Evolutionary conservation across 1,140 invertebrate species (phyloP).

Genomic region (Neodiprion fabricii): DNA sequence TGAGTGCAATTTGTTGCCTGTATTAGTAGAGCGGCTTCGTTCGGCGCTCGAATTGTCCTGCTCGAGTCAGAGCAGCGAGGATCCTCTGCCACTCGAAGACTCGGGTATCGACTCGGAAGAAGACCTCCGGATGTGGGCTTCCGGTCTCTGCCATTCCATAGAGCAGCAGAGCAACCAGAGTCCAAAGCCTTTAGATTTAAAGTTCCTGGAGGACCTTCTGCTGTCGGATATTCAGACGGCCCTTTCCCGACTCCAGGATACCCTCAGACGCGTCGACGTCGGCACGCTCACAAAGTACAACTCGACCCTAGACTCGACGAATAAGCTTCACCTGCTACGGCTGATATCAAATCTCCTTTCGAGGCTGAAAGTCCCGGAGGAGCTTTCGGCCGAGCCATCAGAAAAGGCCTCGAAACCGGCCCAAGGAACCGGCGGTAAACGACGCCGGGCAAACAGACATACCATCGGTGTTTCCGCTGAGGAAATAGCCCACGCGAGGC

Average conservation of each 20-base stretch:
- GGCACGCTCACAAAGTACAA: conserved; percentile 60
- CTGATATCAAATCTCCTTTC: conserved; percentile 78
- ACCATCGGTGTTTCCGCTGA: conserved; percentile 82
- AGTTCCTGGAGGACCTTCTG: conserved; percentile 60
- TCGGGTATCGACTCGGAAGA: conserved; percentile 45
- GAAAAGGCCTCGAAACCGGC: conserved; percentile 15
- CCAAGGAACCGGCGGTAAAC: conserved; percentile 44
- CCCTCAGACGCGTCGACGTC: conserved; percentile 67
- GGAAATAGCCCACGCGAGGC: conserved; percentile 77
- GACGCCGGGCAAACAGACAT: conserved; percentile 68
- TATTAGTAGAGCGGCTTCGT: conserved; percentile 58
- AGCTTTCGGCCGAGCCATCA: conserved; percentile 25
- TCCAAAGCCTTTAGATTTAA: conserved; percentile 42
- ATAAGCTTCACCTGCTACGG: conserved; percentile 71
- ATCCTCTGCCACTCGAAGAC: conserved; percentile 37
- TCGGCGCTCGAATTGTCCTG: conserved; percentile 53
- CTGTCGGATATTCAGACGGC: conserved; percentile 82
- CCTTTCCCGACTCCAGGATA: conserved; percentile 74
- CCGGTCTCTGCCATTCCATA: conserved; percentile 35
- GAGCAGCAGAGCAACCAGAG: conserved; percentile 28
- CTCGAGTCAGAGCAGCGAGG: conserved; percentile 41
- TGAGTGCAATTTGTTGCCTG: conserved; percentile 61
- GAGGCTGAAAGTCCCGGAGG: conserved; percentile 67
- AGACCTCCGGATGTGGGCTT: conserved; percentile 41
- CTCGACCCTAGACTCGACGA: conserved; percentile 58